Conservation (phyloP, 1,140 invertebrate genomes). For the Drosophila trapezifrons region DNA sequence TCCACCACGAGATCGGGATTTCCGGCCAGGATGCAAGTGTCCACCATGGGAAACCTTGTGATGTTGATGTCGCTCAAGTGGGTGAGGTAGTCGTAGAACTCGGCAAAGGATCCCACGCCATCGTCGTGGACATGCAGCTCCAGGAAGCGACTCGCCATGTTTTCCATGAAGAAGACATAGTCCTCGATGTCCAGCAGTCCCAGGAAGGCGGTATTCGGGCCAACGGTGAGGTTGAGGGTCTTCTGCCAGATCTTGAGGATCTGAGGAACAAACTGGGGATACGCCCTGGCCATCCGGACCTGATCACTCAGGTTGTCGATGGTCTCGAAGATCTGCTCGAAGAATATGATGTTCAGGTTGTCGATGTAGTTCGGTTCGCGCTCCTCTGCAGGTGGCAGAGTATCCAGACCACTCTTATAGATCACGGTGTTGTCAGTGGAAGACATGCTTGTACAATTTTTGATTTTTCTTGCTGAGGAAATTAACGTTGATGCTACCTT, state of each 20-base stretch:
- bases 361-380: slow-evolving; percentile 60
- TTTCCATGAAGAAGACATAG: slow-evolving; percentile 70
- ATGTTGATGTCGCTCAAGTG: slow-evolving; percentile 68
- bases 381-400: slow-evolving; percentile 4
- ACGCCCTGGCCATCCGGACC: slow-evolving; percentile 71
- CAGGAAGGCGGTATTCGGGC: slow-evolving; percentile 60
- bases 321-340: slow-evolving; percentile 72
- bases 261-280: slow-evolving; percentile 62
- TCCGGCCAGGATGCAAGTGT: slow-evolving; percentile 57
- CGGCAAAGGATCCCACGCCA: slow-evolving; percentile 58
- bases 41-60: slow-evolving; percentile 39
- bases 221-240: slow-evolving; percentile 42
- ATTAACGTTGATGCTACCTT: slow-evolving; percentile 14
- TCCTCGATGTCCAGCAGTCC: slow-evolving; percentile 64
- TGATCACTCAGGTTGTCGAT: slow-evolving; percentile 64
- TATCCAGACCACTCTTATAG: slow-evolving; percentile 44
- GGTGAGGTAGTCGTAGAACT: slow-evolving; percentile 68
- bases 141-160: slow-evolving; percentile 58
- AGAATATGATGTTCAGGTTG: slow-evolving; percentile 71
- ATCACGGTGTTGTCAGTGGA: slow-evolving; percentile 41
- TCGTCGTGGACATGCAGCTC: slow-evolving; percentile 70
- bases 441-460: slow-evolving; percentile 10
- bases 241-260: slow-evolving; percentile 60
- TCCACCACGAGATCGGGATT: slow-evolving; percentile 58
- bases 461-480: not conserved